Evolutionary conservation across 2,797 vertebrate genomes (phyloP).

Genomic region (Poeciliopsis presidionis): DNA sequence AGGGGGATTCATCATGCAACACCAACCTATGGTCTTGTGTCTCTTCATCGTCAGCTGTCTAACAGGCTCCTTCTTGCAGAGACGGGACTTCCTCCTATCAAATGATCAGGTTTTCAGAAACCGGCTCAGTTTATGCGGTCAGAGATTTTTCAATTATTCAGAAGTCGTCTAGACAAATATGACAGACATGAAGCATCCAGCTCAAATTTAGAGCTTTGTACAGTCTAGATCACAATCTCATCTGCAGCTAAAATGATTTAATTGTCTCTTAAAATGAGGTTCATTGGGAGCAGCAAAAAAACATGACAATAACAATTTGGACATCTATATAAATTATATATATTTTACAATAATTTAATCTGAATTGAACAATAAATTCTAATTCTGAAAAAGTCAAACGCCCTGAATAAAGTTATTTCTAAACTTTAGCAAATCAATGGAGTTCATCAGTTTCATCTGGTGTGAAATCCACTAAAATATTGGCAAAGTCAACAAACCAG

Average conservation of each 20-base stretch:
- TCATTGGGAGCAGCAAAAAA: not conserved
- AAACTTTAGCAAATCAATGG: not conserved
- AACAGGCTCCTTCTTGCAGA: conserved; percentile 3
- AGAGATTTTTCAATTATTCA: conserved; percentile 41
- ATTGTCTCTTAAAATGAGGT: not conserved
- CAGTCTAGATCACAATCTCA: not conserved
- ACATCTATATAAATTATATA: not conserved
- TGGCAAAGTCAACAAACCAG: not conserved
- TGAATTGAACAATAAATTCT: not conserved
- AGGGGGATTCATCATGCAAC: conserved; percentile 34
- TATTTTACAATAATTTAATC: not conserved
- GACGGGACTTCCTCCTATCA: conserved; percentile 40
- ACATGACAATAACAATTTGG: not conserved
- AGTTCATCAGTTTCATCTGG: not conserved
- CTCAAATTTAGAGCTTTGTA: not conserved
- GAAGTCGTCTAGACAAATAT: conserved; percentile 34
- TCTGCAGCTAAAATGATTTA: not conserved
- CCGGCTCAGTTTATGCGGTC: not conserved
- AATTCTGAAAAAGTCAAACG: not conserved
- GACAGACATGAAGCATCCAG: conserved; percentile 12
- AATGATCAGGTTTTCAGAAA: conserved; percentile 13
- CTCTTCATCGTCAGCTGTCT: conserved; percentile 56
- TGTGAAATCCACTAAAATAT: not conserved
- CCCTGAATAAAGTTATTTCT: not conserved
- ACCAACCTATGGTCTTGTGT: conserved; percentile 54